Evolutionary conservation across 2,888 invertebrate genomes (phyloP).

Genomic region (Cryptocephalus primarius): DNA sequence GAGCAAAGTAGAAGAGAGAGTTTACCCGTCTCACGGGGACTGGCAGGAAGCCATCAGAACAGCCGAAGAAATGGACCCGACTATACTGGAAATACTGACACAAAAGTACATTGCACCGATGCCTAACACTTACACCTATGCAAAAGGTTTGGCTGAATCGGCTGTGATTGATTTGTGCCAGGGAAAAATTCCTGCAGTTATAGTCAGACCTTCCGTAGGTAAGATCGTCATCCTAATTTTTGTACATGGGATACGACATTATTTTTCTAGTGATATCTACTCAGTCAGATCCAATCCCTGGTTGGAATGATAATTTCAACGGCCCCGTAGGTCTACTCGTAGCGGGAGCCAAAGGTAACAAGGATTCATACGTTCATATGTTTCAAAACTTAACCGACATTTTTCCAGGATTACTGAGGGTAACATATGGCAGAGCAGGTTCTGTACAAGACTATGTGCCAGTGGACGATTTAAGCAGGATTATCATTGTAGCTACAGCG

Average conservation of each 20-base stretch:
- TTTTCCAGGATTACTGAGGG: not conserved
- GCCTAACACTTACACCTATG: conserved; percentile 87
- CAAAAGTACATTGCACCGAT: conserved; percentile 50
- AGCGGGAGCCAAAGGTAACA: conserved; percentile 32
- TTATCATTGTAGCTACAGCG: too few species aligned
- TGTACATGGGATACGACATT: too few species aligned
- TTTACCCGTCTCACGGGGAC: conserved; percentile 59
- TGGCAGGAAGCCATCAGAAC: conserved; percentile 58
- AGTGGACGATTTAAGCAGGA: not conserved
- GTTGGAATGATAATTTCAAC: conserved; percentile 86
- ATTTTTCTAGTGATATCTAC: conserved; percentile 15
- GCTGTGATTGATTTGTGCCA: conserved; percentile 51
- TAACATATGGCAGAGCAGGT: not conserved
- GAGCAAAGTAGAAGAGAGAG: conserved; percentile 57
- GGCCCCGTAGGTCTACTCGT: conserved; percentile 70
- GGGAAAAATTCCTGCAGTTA: conserved; percentile 57
- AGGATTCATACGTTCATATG: too few species aligned
- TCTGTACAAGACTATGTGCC: not conserved
- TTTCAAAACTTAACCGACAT: too few species aligned
- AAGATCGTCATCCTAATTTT: conserved; percentile 9
- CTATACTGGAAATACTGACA: conserved; percentile 42
- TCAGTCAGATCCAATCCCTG: conserved; percentile 14
- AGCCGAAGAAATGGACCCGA: conserved; percentile 49
- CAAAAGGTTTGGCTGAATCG: conserved; percentile 79
- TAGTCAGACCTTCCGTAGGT: conserved; percentile 86